phyloP scores from a whole-genome alignment of 1,140 invertebrate species.

The Tigriopus japonicus region DNA sequence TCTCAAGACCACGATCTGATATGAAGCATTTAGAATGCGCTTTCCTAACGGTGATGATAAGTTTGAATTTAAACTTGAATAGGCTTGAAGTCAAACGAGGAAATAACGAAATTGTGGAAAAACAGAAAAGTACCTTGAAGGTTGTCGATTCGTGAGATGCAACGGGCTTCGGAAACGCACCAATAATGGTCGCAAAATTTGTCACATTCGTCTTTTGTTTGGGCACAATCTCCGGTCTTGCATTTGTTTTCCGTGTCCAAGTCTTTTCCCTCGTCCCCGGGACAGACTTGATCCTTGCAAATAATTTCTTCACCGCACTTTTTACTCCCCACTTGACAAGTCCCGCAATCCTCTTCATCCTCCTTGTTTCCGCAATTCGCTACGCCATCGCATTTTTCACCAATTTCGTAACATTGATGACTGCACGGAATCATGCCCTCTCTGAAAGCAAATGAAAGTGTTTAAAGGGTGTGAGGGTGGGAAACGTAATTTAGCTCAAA shows the following conservation, averaged over 20 bases:
- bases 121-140: not conserved
- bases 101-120: too few species aligned
- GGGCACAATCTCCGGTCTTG: too few species aligned
- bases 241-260: too few species aligned
- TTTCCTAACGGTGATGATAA: too few species aligned
- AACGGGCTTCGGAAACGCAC: not conserved
- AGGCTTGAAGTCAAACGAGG: too few species aligned
- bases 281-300: not conserved
- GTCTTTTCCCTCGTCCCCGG: not conserved
- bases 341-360: not conserved
- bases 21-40: too few species aligned
- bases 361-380: not conserved
- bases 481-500: too few species aligned
- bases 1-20: too few species aligned
- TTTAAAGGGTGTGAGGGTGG: too few species aligned
- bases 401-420: not conserved
- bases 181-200: not conserved
- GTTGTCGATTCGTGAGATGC: not conserved
- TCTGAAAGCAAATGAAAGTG: too few species aligned
- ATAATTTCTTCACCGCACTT: not conserved
- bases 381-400: not conserved
- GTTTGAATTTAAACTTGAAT: too few species aligned
- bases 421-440: not conserved
- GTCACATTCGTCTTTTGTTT: not conserved
- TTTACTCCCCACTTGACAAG: not conserved